phyloP scores from a whole-genome alignment of 2,113 vertebrate genomes.

The Acrocephalus kingi region DNA sequence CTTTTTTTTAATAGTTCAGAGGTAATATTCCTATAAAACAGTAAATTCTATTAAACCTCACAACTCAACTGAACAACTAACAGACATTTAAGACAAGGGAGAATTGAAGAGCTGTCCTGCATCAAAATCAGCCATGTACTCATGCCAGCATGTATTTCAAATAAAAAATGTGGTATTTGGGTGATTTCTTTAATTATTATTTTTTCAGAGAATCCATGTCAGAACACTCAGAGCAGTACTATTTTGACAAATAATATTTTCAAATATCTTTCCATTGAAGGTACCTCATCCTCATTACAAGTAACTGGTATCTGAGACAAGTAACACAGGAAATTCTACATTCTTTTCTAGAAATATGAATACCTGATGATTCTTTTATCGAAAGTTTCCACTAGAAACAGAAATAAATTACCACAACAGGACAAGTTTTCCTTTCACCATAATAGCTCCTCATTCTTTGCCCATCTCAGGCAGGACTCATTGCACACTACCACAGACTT shows the following conservation, averaged over 20 bases:
- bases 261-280: slow-evolving; percentile 8
- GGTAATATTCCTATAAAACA: not conserved
- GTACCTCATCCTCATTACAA: not conserved
- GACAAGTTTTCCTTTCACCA: not conserved
- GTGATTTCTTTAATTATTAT: not conserved
- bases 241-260: slow-evolving; percentile 49
- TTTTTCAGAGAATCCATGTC: not conserved
- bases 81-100: not conserved
- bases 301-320: not conserved
- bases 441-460: not conserved
- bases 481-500: not conserved
- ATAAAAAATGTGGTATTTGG: not conserved
- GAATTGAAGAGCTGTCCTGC: not conserved
- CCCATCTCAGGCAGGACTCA: not conserved
- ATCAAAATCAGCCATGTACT: not conserved
- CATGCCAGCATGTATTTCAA: not conserved
- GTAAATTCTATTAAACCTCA: not conserved
- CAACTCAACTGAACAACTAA: not conserved
- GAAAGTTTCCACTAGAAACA: not conserved
- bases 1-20: not conserved
- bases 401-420: not conserved
- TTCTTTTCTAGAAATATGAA: not conserved
- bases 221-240: not conserved
- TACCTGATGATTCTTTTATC: not conserved
- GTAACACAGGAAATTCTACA: not conserved